A percentile compares a stretch with the other conserved stretches of the same genome.
Conservation (phyloP, 2,888 invertebrate species). For the Hydrotaea diabolus region DNA sequence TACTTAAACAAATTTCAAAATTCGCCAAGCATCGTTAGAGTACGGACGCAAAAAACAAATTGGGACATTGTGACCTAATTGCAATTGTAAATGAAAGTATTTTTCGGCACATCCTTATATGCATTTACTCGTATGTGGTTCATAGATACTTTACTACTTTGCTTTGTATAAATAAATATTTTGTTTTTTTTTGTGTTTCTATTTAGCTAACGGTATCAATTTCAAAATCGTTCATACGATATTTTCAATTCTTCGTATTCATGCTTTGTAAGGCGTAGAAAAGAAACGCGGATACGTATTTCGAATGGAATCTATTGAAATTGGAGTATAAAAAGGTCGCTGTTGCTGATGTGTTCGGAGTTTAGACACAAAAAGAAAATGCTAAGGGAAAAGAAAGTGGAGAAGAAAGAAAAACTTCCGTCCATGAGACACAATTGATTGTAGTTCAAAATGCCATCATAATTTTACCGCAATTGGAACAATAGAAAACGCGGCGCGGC, state of each 20-base stretch:
- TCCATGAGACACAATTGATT: conserved; percentile 60
- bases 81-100: too few relatives aligned
- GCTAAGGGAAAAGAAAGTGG: not conserved
- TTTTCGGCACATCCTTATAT: too few relatives aligned
- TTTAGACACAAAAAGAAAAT: not conserved
- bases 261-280: not conserved
- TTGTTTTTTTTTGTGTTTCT: not conserved
- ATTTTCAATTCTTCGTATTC: not conserved
- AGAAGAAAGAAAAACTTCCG: not conserved
- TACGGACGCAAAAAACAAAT: too few relatives aligned
- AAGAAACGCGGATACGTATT: not conserved
- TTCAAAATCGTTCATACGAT: conserved; percentile 30
- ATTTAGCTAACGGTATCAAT: conserved; percentile 39
- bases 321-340: not conserved
- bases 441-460: conserved; percentile 58
- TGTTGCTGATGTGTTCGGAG: not conserved
- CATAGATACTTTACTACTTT: not conserved
- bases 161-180: not conserved
- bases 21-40: too few relatives aligned
- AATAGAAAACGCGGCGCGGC: conserved; percentile 27
- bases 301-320: not conserved
- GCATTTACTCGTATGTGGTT: not conserved
- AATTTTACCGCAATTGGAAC: conserved; percentile 55
- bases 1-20: too few relatives aligned
- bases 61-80: too few relatives aligned